Conservation (phyloP, 1,140 invertebrate species). For the Lucilia sericata region DNA sequence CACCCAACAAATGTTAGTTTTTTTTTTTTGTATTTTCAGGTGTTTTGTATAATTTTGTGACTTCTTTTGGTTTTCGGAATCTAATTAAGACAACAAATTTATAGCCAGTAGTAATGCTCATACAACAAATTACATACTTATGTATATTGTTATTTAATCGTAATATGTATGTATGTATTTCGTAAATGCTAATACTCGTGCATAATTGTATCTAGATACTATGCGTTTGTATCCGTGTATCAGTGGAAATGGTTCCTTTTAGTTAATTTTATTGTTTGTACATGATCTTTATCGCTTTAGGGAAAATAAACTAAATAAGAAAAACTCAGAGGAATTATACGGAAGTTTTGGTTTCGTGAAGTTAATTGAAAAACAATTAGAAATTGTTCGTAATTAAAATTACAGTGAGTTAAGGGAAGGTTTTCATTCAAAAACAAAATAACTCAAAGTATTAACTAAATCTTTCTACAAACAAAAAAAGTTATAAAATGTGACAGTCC, state of each 20-base stretch:
- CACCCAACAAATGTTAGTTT: not conserved
- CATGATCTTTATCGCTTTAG: slow-evolving; percentile 32
- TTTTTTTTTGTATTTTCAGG: slow-evolving; percentile 18
- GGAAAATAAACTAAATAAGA: not conserved
- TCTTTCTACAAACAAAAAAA: too few species aligned
- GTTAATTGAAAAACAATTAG: slow-evolving; percentile 41
- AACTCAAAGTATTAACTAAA: too few species aligned
- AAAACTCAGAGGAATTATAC: not conserved
- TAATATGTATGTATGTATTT: not conserved
- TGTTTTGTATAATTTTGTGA: slow-evolving; percentile 16
- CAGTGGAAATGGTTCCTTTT: not conserved
- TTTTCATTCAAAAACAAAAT: not conserved
- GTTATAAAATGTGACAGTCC: too few species aligned
- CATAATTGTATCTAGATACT: not conserved
- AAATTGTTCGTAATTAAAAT: slow-evolving; percentile 1
- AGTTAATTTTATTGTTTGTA: slow-evolving; percentile 29
- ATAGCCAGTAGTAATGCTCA: not conserved
- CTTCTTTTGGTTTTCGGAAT: not conserved
- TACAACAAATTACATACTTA: not conserved
- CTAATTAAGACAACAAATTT: slow-evolving; percentile 41
- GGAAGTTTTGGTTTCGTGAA: slow-evolving; percentile 26
- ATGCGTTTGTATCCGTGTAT: not conserved
- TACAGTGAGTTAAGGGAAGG: not conserved
- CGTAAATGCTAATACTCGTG: not conserved
- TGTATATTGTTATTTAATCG: not conserved